Evolutionary conservation across 2,113 vertebrate genomes (phyloP), one percentile per base, ranked within the genome.

Genomic region (Paralichthys olivaceus): DNA sequence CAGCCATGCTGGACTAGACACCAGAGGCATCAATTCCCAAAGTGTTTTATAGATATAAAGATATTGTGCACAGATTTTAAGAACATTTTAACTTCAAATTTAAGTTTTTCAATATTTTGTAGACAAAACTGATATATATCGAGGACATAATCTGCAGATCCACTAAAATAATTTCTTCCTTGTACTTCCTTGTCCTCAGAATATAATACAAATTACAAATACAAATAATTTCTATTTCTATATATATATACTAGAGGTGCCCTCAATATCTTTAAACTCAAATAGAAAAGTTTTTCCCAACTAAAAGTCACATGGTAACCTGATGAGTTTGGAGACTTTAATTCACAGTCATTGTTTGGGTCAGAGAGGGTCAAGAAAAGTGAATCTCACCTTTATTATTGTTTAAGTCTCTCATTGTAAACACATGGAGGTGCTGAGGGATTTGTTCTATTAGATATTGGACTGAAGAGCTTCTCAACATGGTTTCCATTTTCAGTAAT

Each of bases 401-500:
- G 4, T 67, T 32, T 14, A 69, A 57, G 28, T 25, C 40, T 29
- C 20, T 49, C 25, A n/a, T 25, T 19, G 49, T 47, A 28, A 70
- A 45, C 37, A 11, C 32, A 8, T 55, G 57, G 45, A 25, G 59
- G 7, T 25, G 63, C 32, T 19, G 49, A 56, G 29, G 23, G 54
- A 34, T 55, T 69, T 43, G 25, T 37, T 62, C 51, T 62, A 26
- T 11, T 45, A 51, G 29, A 76, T 43, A 32, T 13, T 25, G 25
- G 8, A 25, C 45, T 56, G 49, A 23, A 61, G 64, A 75, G 34
- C 34, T 67, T 77, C 34, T 57, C 62, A 82, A 74, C 59, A 28
- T 81, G 76, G 67, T 84, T 85, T 87, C 58, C 62, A 87, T 81
- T 85, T 84, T 67, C 40, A 37, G 60, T 67, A 57, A 72, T 81